These are phyloP conservation scores for Acanthiza pusilla DNA, from an alignment of 2,797 vertebrate genomes.

Conservation along the genomic window DNA sequence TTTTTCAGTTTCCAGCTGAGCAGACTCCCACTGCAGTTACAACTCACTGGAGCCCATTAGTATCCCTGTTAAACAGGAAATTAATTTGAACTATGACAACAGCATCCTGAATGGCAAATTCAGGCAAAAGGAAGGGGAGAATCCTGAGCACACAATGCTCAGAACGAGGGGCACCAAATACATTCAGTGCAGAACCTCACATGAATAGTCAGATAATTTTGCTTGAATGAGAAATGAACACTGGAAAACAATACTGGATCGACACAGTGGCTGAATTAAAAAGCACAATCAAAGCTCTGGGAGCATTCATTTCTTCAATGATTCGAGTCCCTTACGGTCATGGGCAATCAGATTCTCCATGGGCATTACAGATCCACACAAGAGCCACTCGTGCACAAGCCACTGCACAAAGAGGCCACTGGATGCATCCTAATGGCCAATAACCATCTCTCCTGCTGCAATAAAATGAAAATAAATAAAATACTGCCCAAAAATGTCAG, in stretches of 20 bases:
- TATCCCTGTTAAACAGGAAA: conserved; percentile 6
- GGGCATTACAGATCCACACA: not conserved
- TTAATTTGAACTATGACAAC: conserved; percentile 28
- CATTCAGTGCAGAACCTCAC: not conserved
- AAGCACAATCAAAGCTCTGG: not conserved
- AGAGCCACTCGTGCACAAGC: not conserved
- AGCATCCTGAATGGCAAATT: not conserved
- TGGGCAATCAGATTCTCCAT: not conserved
- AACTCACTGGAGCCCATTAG: not conserved
- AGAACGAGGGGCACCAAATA: not conserved
- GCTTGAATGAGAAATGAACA: not conserved
- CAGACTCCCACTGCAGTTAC: not conserved
- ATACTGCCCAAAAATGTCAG: not conserved
- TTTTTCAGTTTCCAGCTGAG: not conserved
- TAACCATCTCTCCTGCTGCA: not conserved
- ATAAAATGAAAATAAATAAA: not conserved
- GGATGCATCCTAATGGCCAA: not conserved
- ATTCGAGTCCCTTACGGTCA: not conserved
- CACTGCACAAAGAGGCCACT: not conserved
- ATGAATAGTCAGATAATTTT: not conserved
- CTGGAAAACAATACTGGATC: not conserved
- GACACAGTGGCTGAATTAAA: not conserved
- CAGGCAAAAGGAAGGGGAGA: not conserved
- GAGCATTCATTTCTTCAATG: not conserved
- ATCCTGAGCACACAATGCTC: not conserved